Percentiles rank a stretch among this genome's conserved stretches.
Evolutionary conservation across 2,888 invertebrate species (phyloP).

Genomic region (Rhingia campestris): DNA sequence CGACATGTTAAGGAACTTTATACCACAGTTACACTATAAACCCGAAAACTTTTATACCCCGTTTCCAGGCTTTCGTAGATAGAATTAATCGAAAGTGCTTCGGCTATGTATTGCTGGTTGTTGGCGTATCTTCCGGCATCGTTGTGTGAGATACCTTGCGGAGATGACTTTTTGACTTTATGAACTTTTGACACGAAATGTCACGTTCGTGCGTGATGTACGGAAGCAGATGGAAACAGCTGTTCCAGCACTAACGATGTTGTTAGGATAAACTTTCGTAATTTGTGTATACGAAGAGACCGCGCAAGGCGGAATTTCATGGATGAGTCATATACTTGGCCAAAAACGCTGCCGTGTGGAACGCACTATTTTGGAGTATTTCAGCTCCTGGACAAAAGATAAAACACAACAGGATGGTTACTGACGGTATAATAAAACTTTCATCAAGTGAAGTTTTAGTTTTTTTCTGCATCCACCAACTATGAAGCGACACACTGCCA

Average conservation of each 20-base stretch:
- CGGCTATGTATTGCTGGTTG: background rate
- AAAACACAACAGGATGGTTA: background rate
- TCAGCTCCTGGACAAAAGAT: constrained; percentile 11
- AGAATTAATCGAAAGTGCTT: constrained; percentile 41
- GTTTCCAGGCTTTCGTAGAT: constrained; percentile 14
- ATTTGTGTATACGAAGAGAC: constrained; percentile 56
- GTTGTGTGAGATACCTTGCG: constrained; percentile 23
- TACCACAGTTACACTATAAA: constrained; percentile 24
- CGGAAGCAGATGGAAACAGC: constrained; percentile 51
- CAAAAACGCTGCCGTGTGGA: constrained; percentile 50
- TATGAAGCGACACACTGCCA: background rate
- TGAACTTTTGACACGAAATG: constrained; percentile 70
- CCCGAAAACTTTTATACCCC: constrained; percentile 36
- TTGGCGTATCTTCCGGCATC: background rate
- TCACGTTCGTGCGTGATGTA: constrained; percentile 69
- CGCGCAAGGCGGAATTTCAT: constrained; percentile 55
- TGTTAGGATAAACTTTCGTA: constrained; percentile 71
- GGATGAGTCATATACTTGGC: constrained; percentile 42
- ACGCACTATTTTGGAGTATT: constrained; percentile 14
- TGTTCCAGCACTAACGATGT: constrained; percentile 68
- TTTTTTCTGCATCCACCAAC: no score
- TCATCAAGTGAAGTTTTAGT: constrained; percentile 51
- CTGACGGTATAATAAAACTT: constrained; percentile 60
- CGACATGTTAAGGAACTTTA: constrained; percentile 23
- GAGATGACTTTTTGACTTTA: constrained; percentile 70